These are phyloP conservation scores for Sebastes baramenuke DNA, from an alignment of 2,797 vertebrate species.

Conservation along the genomic window DNA sequence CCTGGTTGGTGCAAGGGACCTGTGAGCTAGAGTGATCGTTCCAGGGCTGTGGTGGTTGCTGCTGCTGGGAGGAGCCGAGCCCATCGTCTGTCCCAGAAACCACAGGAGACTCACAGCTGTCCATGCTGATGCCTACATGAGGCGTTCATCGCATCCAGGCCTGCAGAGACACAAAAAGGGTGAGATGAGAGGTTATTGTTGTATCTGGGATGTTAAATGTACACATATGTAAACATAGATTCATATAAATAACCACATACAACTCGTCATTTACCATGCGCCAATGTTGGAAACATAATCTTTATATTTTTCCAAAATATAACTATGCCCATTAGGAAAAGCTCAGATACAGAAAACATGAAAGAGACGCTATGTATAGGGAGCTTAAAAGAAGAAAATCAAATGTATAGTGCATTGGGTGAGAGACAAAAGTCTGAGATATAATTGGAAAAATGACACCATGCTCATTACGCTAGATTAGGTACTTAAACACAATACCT, in stretches of 20 bases:
- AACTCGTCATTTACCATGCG: constrained; percentile 13
- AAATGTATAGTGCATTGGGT: constrained; percentile 71
- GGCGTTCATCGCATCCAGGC: constrained; percentile 99
- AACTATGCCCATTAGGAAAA: constrained; percentile 35
- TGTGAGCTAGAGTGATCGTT: constrained; percentile 86
- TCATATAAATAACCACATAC: background rate
- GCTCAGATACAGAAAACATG: constrained; percentile 42
- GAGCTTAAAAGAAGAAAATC: constrained; percentile 54
- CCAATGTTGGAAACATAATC: constrained; percentile 36
- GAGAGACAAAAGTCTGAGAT: constrained; percentile 77
- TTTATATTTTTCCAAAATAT: constrained; percentile 9
- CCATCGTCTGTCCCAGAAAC: constrained; percentile 99
- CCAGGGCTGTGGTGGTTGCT: constrained; percentile 90
- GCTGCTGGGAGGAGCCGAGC: constrained; percentile 92
- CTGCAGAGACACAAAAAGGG: constrained; percentile 78
- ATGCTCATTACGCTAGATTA: constrained; percentile 86
- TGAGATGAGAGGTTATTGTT: constrained; percentile 62
- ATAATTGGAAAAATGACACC: constrained; percentile 84
- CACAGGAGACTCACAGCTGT: constrained; percentile 99
- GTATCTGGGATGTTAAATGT: background rate
- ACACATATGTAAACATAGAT: background rate
- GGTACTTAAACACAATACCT: constrained; percentile 87
- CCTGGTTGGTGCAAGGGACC: constrained; percentile 84
- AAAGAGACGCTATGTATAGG: constrained; percentile 50
- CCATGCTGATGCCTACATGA: constrained; percentile 99